Conservation (phyloP, 2,113 vertebrate genomes). For the Corydoras sp. region DNA sequence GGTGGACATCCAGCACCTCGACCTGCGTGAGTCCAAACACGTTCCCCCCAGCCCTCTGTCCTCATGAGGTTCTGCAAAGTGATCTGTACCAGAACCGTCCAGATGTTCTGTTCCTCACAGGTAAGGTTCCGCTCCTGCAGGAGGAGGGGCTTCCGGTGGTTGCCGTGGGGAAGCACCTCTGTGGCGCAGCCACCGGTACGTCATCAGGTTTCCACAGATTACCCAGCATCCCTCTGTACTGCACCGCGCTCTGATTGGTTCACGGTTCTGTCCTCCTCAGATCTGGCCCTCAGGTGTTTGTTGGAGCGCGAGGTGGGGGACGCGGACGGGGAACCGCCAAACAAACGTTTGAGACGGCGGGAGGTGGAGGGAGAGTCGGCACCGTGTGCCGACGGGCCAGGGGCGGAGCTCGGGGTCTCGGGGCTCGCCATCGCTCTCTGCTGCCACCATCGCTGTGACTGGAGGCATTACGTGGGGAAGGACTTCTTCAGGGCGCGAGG, state of each 20-base stretch:
- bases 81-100: no score
- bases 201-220: not conserved
- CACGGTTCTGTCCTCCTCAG: constrained; percentile 50
- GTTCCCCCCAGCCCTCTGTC: no score
- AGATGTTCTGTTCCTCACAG: constrained; percentile 53
- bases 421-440: constrained; percentile 86
- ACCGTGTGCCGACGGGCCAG: constrained; percentile 17
- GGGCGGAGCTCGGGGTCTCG: constrained; percentile 51
- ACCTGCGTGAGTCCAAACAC: no score
- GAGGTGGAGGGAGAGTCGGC: constrained; percentile 9
- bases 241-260: no score
- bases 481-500: constrained; percentile 79
- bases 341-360: constrained; percentile 66
- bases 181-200: constrained; percentile 89
- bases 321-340: constrained; percentile 58
- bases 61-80: no score
- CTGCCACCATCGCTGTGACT: constrained; percentile 94
- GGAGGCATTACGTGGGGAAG: constrained; percentile 91
- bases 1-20: no score
- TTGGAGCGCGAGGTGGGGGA: constrained; percentile 52
- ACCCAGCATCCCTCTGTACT: not conserved
- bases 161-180: constrained; percentile 92
- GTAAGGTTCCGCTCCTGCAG: constrained; percentile 71
- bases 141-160: constrained; percentile 74
- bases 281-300: constrained; percentile 88